Evolutionary conservation across 2,888 invertebrate genomes (phyloP), one percentile per base, ranked within the genome.

Genomic region (Venustoraphidia nigricollis): DNA sequence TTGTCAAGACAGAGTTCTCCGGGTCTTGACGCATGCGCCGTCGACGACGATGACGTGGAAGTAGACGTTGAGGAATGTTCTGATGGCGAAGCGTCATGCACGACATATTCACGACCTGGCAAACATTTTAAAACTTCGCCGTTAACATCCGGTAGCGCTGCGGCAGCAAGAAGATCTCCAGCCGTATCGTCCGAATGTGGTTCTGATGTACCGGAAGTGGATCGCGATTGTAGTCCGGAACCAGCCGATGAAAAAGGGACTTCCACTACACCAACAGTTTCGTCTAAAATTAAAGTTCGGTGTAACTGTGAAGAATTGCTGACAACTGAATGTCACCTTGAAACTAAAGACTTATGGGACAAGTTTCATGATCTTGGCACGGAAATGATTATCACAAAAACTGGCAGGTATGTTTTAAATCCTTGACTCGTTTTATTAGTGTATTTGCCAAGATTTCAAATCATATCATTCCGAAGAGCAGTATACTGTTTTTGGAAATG

Each of bases 311-410:
- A 77, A 55, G 80, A 80, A 60, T 65, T 81, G 42, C 65, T 73
- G 44, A 68, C 67, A 59, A 76, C 82, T 50, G 76, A 81, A 56
- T 86, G 85, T 60, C 79, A 81, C 54, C 71, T 87, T 57, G 87
- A 87, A 66, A 85, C 84, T 53, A 83, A 83, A 64, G 86, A 87
- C 52, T 69, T 87, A 50, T 87, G 87, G 87, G 81, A 83, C 65
- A 84, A 85, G 65, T 87, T 87, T 67, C 75, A 78, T 63, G 77
- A 78, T 58, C 71, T 86, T 50, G 83, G 83, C 34, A 86, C 85
- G 2, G 85, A 86, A 68, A 87, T 87, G 86, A 87, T 87, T 66
- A 87, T 87, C 66, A 87, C 86, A 10, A 86, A 87, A 66, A 83
- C 83, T 51, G 86, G 86, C 63, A 75, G 85, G 84, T 84, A 63